Percentiles rank a stretch among this genome's conserved stretches.
These are phyloP conservation scores for Actias luna DNA, from an alignment of 2,888 invertebrate species.

Conservation along the genomic window DNA sequence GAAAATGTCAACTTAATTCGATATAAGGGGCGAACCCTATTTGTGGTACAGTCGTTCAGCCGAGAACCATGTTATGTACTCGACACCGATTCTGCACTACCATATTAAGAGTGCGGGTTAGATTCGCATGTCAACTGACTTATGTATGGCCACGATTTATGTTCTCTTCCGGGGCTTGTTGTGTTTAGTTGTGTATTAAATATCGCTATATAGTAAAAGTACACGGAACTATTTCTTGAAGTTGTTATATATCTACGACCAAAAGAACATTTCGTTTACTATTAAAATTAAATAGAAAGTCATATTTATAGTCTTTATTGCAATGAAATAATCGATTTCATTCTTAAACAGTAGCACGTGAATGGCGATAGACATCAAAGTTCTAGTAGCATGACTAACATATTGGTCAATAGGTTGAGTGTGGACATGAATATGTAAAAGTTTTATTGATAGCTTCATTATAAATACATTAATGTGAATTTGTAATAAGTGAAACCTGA, in stretches of 20 bases:
- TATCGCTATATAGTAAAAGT: constrained; percentile 2
- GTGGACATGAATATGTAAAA: constrained; percentile 42
- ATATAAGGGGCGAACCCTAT: constrained; percentile 7
- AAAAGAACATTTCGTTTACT: not conserved
- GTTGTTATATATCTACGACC: not conserved
- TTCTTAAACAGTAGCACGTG: constrained; percentile 51
- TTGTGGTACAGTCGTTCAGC: constrained; percentile 2
- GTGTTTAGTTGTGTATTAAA: constrained; percentile 1
- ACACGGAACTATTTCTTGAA: not conserved
- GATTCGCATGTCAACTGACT: constrained; percentile 10
- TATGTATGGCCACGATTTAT: constrained; percentile 8
- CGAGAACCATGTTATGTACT: constrained; percentile 5
- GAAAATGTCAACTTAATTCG: constrained; percentile 35
- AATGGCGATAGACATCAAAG: constrained; percentile 43
- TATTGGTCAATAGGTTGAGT: constrained; percentile 71
- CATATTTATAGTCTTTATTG: not conserved
- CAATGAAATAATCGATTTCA: not conserved
- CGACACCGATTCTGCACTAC: constrained; percentile 2
- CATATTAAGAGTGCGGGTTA: constrained; percentile 8
- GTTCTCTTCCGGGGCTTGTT: constrained; percentile 10
- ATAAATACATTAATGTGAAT: constrained; percentile 7
- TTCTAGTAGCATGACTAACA: constrained; percentile 62
- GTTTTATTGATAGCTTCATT: constrained; percentile 42
- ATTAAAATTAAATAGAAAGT: not conserved
- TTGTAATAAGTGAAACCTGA: not conserved